phyloP scores from a whole-genome alignment of 2,797 vertebrate species.

The Lycodopsis pacificus region DNA sequence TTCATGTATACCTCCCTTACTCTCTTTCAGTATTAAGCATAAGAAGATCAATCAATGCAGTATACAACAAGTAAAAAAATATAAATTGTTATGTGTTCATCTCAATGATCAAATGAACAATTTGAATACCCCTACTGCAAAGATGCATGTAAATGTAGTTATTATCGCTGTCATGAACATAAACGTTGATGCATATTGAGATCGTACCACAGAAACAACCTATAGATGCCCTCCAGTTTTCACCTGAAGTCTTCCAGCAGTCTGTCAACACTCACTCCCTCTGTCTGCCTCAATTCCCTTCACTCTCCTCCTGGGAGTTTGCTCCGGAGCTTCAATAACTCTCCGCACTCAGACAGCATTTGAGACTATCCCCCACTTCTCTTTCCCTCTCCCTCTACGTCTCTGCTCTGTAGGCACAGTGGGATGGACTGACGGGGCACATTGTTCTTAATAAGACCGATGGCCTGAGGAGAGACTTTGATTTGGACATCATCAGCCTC shows the following conservation, averaged over 20 bases:
- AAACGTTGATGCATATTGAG: not conserved
- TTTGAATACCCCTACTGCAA: too few relatives aligned
- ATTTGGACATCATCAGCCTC: slow-evolving; percentile 98
- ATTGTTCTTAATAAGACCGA: slow-evolving; percentile 98
- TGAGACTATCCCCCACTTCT: slow-evolving; percentile 31
- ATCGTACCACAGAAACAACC: not conserved
- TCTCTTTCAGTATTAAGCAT: not conserved
- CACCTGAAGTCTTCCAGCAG: not conserved
- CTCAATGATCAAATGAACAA: too few relatives aligned
- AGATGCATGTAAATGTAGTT: too few relatives aligned
- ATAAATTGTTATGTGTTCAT: not conserved
- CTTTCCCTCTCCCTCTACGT: slow-evolving; percentile 29
- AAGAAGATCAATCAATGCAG: not conserved
- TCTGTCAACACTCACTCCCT: slow-evolving; percentile 16
- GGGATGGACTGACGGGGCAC: slow-evolving; percentile 96
- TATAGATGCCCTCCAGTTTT: not conserved
- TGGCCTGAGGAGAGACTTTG: slow-evolving; percentile 95
- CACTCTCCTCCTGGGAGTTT: slow-evolving; percentile 25
- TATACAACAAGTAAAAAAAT: not conserved
- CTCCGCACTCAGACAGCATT: slow-evolving; percentile 9
- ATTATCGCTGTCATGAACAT: not conserved
- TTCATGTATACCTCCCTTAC: not conserved
- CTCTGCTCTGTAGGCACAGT: slow-evolving; percentile 86
- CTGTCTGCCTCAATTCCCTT: slow-evolving; percentile 13
- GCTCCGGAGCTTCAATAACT: slow-evolving; percentile 9